Conservation (phyloP, 2,888 invertebrate genomes). For the Acrobasis repandana region DNA sequence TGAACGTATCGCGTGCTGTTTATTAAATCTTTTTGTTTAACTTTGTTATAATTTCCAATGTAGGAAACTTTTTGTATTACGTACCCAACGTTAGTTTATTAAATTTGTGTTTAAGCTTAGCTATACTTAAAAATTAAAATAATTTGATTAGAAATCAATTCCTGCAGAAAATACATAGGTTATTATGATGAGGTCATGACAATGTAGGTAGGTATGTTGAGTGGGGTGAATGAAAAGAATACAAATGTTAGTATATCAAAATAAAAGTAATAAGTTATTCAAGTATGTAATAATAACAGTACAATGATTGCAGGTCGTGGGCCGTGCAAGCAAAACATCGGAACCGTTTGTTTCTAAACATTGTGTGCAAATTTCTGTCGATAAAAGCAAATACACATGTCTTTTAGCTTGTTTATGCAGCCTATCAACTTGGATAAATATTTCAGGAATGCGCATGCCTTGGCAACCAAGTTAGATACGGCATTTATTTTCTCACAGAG, state of each 20-base stretch:
- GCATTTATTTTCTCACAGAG: too few species aligned
- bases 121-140: too few species aligned
- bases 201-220: too few species aligned
- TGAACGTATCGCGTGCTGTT: too few species aligned
- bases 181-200: too few species aligned
- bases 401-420: slow-evolving; percentile 41
- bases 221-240: neutral
- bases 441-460: neutral
- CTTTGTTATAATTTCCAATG: too few species aligned
- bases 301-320: slow-evolving; percentile 56
- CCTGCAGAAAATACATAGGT: too few species aligned
- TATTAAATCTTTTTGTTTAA: too few species aligned
- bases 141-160: too few species aligned
- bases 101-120: too few species aligned
- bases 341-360: slow-evolving; percentile 66
- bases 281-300: slow-evolving; percentile 49
- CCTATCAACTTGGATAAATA: neutral
- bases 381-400: slow-evolving; percentile 63
- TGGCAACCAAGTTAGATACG: neutral
- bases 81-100: too few species aligned
- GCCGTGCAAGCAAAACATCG: slow-evolving; percentile 61
- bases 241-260: slow-evolving; percentile 18
- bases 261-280: slow-evolving; percentile 48
- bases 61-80: too few species aligned
- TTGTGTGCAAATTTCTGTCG: slow-evolving; percentile 72